Evolutionary conservation across 2,888 invertebrate species (phyloP).

Genomic region (Tiliacea citrago): DNA sequence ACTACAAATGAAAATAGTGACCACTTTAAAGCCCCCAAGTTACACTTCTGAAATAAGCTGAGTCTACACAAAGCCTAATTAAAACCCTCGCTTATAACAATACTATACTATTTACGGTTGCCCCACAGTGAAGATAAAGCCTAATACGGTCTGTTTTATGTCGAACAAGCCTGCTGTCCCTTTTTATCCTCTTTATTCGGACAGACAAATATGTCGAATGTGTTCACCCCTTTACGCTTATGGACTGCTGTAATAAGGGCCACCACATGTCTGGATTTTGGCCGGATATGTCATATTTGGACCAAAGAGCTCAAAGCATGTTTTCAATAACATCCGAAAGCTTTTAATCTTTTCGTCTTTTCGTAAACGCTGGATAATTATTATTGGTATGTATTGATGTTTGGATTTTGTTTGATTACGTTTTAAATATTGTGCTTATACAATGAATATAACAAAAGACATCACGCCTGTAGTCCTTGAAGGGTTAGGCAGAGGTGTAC

Average conservation of each 20-base stretch:
- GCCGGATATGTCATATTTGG: slow-evolving; percentile 37
- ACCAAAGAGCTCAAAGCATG: slow-evolving; percentile 24
- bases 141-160: slow-evolving; percentile 26
- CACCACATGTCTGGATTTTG: slow-evolving; percentile 19
- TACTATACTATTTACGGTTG: slow-evolving; percentile 16
- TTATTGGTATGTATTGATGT: slow-evolving; percentile 12
- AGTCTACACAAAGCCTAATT: slow-evolving; percentile 57
- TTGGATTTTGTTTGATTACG: slow-evolving; percentile 12
- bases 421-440: slow-evolving; percentile 6
- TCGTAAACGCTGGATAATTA: not conserved
- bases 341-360: slow-evolving; percentile 24
- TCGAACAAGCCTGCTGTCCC: slow-evolving; percentile 26
- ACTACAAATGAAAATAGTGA: slow-evolving; percentile 40
- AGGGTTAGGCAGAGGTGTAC: not conserved
- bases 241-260: not conserved
- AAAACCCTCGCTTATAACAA: slow-evolving; percentile 45
- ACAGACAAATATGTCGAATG: slow-evolving; percentile 31
- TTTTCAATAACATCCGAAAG: slow-evolving; percentile 44
- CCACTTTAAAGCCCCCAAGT: slow-evolving; percentile 8
- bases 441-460: not conserved
- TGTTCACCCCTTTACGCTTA: slow-evolving; percentile 28
- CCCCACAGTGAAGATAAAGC: slow-evolving; percentile 36
- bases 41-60: slow-evolving; percentile 33
- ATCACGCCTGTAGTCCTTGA: not conserved
- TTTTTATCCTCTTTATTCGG: slow-evolving; percentile 44